phyloP scores from a whole-genome alignment of 2,113 vertebrate genomes.

The Tragulus kanchil region DNA sequence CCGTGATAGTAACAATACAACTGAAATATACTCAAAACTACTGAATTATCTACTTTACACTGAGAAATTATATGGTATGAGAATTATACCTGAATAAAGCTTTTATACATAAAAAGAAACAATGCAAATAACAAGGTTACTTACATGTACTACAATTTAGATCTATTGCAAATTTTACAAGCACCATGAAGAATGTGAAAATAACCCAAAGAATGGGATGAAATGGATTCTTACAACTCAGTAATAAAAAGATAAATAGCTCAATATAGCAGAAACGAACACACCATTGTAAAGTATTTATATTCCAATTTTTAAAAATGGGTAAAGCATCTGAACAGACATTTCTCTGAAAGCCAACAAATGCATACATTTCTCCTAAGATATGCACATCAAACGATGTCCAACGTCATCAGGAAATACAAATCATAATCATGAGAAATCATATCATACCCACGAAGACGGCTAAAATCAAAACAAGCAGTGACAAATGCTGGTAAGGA shows the following conservation, averaged over 20 bases:
- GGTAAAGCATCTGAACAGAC: not conserved
- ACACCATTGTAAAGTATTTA: not conserved
- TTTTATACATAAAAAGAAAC: not conserved
- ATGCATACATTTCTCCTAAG: not conserved
- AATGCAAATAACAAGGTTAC: constrained; percentile 10
- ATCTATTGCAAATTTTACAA: too few species aligned
- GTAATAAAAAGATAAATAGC: not conserved
- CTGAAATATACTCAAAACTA: constrained; percentile 11
- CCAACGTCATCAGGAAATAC: not conserved
- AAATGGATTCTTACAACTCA: not conserved
- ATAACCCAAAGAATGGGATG: not conserved
- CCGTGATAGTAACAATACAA: not conserved
- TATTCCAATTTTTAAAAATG: not conserved
- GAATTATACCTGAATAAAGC: not conserved
- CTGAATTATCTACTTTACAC: not conserved
- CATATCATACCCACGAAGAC: not conserved
- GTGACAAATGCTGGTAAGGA: not conserved
- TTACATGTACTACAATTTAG: not conserved
- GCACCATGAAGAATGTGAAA: not conserved
- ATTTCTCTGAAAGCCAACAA: not conserved
- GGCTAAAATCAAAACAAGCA: not conserved
- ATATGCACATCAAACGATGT: not conserved
- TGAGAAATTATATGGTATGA: not conserved
- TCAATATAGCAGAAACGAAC: not conserved
- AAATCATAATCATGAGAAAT: not conserved